Conservation (phyloP, 2,888 invertebrate species). For the Pherbina coryleti region DNA sequence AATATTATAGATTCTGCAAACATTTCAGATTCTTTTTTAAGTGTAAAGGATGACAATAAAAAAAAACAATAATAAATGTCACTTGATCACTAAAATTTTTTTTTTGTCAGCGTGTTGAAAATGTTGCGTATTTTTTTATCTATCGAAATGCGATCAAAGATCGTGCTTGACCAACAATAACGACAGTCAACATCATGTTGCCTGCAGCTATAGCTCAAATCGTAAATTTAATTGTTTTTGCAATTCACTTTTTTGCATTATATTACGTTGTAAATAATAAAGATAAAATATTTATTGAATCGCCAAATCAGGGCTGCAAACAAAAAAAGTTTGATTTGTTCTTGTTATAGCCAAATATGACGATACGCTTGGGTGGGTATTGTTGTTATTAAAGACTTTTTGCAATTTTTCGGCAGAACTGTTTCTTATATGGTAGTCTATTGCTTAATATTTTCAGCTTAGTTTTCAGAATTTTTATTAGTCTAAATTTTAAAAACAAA, state of each 20-base stretch:
- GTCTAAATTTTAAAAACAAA: too few species aligned
- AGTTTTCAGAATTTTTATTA: too few species aligned
- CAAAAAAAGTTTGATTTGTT: neutral
- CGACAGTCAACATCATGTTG: neutral
- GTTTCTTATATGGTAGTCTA: too few species aligned
- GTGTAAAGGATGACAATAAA: neutral
- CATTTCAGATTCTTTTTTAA: too few species aligned
- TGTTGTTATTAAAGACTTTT: neutral
- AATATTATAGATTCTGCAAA: too few species aligned
- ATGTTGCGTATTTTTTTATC: neutral
- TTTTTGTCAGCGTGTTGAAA: neutral
- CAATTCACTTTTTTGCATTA: neutral
- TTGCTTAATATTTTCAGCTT: too few species aligned
- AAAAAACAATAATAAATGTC: neutral
- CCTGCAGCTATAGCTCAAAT: neutral
- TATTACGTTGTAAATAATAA: too few species aligned
- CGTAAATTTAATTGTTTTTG: neutral
- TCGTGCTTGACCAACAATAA: too few species aligned
- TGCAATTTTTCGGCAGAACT: too few species aligned
- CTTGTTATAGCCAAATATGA: constrained; percentile 11
- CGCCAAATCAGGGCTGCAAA: neutral
- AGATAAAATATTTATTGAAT: neutral
- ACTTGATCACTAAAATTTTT: neutral
- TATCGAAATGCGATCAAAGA: neutral
- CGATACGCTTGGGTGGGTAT: constrained; percentile 10